These are phyloP conservation scores for Tachysurus vachellii DNA, from an alignment of 2,113 vertebrate species.

Conservation along the genomic window DNA sequence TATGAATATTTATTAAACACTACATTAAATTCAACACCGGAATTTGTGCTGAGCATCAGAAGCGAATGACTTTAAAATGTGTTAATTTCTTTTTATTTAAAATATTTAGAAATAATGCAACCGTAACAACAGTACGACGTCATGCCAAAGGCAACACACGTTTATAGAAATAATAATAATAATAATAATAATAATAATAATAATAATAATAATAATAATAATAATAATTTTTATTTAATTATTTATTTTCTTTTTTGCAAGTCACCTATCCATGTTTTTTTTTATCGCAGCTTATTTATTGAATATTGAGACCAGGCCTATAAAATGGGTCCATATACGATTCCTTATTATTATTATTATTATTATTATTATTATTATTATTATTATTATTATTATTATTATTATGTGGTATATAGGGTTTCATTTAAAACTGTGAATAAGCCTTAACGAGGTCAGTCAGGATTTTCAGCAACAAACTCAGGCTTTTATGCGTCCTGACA, in stretches of 20 bases:
- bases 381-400: not conserved
- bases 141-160: conserved; percentile 58
- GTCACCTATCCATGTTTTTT: conserved; percentile 14
- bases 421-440: conserved; percentile 47
- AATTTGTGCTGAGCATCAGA: not conserved
- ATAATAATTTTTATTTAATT: conserved; percentile 34
- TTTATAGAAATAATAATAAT: conserved; percentile 35
- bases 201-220: conserved; percentile 42
- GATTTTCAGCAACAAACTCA: conserved; percentile 49
- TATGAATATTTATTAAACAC: not conserved
- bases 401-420: conserved; percentile 16
- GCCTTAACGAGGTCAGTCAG: conserved; percentile 57
- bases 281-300: conserved; percentile 42
- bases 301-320: conserved; percentile 18
- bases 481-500: conserved; percentile 45
- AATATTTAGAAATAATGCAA: conserved; percentile 46
- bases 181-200: conserved; percentile 33
- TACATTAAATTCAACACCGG: not conserved
- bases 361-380: conserved; percentile 8
- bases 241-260: conserved; percentile 38
- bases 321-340: not conserved
- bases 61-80: not conserved
- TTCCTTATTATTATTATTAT: conserved; percentile 31
- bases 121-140: conserved; percentile 40
- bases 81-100: conserved; percentile 30